Percentiles rank a stretch among this genome's conserved stretches.
Evolutionary conservation across 2,113 vertebrate species (phyloP).

Genomic region (Rostratula benghalensis): DNA sequence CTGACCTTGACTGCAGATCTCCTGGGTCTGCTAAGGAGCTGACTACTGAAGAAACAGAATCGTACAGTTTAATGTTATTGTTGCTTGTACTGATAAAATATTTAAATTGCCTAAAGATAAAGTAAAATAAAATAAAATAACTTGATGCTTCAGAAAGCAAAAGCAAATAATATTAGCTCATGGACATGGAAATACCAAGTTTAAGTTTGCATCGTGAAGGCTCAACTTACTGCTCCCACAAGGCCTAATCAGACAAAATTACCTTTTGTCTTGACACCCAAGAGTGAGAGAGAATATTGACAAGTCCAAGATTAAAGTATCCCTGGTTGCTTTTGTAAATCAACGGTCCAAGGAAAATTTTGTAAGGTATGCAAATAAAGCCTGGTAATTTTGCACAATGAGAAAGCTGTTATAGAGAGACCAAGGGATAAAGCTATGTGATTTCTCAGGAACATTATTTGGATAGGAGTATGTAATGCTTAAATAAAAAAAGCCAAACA

Average conservation of each 20-base stretch:
- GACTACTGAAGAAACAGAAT: background rate
- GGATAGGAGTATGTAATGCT: background rate
- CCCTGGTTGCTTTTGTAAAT: background rate
- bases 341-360: background rate
- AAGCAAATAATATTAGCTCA: background rate
- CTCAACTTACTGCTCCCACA: background rate
- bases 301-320: background rate
- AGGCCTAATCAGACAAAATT: background rate
- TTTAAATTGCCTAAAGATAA: conserved; percentile 17
- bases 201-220: background rate
- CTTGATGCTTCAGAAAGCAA: background rate
- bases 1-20: background rate
- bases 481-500: background rate
- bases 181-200: background rate
- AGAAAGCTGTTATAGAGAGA: background rate
- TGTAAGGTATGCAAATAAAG: background rate
- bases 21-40: background rate
- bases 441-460: background rate
- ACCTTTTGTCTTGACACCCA: background rate
- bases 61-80: background rate
- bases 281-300: background rate
- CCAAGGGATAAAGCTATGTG: background rate
- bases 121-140: background rate
- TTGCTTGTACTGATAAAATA: conserved; percentile 30
- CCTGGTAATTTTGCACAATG: background rate